Conservation (phyloP, 2,888 invertebrate genomes). For the Gari tellinella region DNA sequence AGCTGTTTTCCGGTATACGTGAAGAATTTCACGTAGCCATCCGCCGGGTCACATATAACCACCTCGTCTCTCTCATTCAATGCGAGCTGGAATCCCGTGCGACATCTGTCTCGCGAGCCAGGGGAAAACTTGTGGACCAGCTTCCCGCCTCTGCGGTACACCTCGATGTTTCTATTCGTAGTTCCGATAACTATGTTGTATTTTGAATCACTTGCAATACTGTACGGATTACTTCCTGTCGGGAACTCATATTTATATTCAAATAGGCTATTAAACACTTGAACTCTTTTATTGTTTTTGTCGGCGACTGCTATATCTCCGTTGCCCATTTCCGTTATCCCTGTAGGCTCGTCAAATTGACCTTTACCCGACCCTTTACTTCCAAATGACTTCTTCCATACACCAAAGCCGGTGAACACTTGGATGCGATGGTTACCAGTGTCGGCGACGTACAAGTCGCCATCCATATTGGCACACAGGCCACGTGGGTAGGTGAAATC, state of each 20-base stretch:
- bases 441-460: slow-evolving; percentile 79
- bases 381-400: slow-evolving; percentile 74
- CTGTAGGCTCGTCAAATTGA: slow-evolving; percentile 79
- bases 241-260: slow-evolving; percentile 70
- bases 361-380: slow-evolving; percentile 67
- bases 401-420: slow-evolving; percentile 74
- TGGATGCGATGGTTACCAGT: slow-evolving; percentile 81
- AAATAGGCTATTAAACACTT: slow-evolving; percentile 70
- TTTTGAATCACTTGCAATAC: slow-evolving; percentile 71
- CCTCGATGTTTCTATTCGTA: slow-evolving; percentile 64
- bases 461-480: slow-evolving; percentile 68
- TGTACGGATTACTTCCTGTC: slow-evolving; percentile 70
- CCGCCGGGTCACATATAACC: slow-evolving; percentile 74
- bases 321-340: slow-evolving; percentile 76
- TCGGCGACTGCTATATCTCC: slow-evolving; percentile 81
- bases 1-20: slow-evolving; percentile 71
- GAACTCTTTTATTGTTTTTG: slow-evolving; percentile 77
- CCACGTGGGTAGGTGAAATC: slow-evolving; percentile 80
- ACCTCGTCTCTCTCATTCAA: slow-evolving; percentile 74
- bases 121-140: slow-evolving; percentile 61
- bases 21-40: slow-evolving; percentile 69
- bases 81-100: slow-evolving; percentile 62
- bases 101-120: slow-evolving; percentile 35
- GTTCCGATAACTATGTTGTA: slow-evolving; percentile 77
- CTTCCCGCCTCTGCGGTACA: slow-evolving; percentile 72